These are phyloP conservation scores for Stratiomys singularior DNA, from an alignment of 2,888 invertebrate species.

Conservation along the genomic window DNA sequence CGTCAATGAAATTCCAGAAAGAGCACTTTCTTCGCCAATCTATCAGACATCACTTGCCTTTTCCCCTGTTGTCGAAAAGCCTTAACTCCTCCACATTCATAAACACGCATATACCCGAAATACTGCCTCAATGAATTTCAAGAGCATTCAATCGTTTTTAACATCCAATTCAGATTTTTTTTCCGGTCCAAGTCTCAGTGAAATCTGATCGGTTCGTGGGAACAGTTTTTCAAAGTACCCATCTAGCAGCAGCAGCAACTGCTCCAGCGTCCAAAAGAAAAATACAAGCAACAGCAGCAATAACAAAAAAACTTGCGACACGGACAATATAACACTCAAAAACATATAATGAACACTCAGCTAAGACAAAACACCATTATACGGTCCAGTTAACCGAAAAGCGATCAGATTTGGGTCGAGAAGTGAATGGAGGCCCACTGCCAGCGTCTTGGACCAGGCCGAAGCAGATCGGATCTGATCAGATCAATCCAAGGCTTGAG, in stretches of 20 bases:
- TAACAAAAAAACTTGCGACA: background rate
- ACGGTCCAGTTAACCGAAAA: conserved; percentile 45
- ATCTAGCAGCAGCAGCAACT: background rate
- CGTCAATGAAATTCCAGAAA: no score
- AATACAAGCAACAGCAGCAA: background rate
- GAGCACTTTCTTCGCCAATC: no score
- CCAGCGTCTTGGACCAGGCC: background rate
- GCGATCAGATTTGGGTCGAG: conserved; percentile 38
- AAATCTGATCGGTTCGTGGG: conserved; percentile 41
- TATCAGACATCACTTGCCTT: no score
- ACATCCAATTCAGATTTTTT: background rate
- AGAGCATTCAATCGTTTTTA: conserved; percentile 22
- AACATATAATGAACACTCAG: conserved; percentile 33
- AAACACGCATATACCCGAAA: no score
- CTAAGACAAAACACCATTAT: conserved; percentile 41
- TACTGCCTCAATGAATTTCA: conserved; percentile 5
- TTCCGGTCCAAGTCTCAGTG: conserved; percentile 13
- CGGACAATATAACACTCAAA: conserved; percentile 27
- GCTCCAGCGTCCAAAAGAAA: background rate
- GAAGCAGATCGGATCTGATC: background rate
- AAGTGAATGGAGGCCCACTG: background rate
- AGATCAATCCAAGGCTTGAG: background rate
- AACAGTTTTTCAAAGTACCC: background rate
- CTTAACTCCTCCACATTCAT: no score
- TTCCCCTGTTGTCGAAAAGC: no score